Evolutionary conservation across 1,140 invertebrate genomes (phyloP), one percentile per base, ranked within the genome.

Genomic region (Papilio machaon): DNA sequence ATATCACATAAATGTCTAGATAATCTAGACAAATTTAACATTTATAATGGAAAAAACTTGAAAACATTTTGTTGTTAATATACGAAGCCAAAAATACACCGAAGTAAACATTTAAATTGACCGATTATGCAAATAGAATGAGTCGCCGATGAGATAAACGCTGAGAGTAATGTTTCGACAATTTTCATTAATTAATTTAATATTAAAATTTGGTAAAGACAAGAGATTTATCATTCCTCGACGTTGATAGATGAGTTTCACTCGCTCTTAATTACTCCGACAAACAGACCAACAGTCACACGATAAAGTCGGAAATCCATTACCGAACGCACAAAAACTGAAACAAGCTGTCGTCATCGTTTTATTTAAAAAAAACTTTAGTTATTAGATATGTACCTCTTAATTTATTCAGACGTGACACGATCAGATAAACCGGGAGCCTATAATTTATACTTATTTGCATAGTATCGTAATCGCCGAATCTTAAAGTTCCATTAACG

Each of bases 221-320:
- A 77, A 82, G 49, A 80, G 77, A 87, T 85, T 85, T 85, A 87
- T 87, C 83, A 84, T 81, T 67, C 35, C 11, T 11, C 77, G 84
- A 85, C 86, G 73, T 82, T 87, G 86, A 87, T 81, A 74, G 83
- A 87, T 87, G 81, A 79, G 35, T 13, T 35, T n/a, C 47, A 75
- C 19, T 77, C 35, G 19, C 80, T 82, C 80, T 85, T 87, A 84
- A 87, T 85, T 84, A 82, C 74, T 81, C 81, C 47, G 75, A 78
- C 76, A 75, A 73, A 81, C 81, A 80, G 43, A 79, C 77, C 58
- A 8, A 79, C 77, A 67, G n/a, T 79, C 77, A 67, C 46, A 46
- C 17, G n/a, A 67, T 67, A 19, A 46, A 67, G 58, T 64, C 77
- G 35, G 52, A 38, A 47, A 64, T 46, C 58, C 77, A 79, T 64